These are phyloP conservation scores for Hyaena hyaena DNA, from an alignment of 2,113 vertebrate genomes.

Conservation along the genomic window DNA sequence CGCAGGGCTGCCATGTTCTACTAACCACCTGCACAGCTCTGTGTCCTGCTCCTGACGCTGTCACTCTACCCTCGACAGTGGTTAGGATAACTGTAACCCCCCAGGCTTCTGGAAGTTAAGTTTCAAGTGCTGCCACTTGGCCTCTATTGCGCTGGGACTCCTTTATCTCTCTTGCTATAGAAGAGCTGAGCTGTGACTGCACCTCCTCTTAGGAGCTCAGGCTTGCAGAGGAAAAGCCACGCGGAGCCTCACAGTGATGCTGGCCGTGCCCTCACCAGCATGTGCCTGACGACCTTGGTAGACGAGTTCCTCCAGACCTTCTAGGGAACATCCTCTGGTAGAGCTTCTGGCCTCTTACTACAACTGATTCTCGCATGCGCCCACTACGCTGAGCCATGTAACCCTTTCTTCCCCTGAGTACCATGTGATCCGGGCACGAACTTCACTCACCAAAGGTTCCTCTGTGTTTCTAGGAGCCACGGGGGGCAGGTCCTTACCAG, in stretches of 20 bases:
- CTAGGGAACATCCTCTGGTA: neutral
- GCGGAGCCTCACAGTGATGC: neutral
- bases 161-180: neutral
- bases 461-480: neutral
- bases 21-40: neutral
- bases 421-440: neutral
- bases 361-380: neutral
- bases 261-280: neutral
- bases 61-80: neutral
- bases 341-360: neutral
- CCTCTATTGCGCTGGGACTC: neutral
- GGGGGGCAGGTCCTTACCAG: neutral
- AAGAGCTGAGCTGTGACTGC: neutral
- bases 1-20: neutral
- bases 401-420: neutral
- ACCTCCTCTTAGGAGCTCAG: neutral
- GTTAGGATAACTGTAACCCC: neutral
- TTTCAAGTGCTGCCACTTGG: neutral
- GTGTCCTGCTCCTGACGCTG: neutral
- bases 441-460: neutral
- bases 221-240: neutral
- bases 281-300: neutral
- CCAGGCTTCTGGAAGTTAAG: neutral
- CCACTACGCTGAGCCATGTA: neutral
- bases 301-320: neutral